phyloP scores from a whole-genome alignment of 2,888 invertebrate species.

The Diaperis boleti region DNA sequence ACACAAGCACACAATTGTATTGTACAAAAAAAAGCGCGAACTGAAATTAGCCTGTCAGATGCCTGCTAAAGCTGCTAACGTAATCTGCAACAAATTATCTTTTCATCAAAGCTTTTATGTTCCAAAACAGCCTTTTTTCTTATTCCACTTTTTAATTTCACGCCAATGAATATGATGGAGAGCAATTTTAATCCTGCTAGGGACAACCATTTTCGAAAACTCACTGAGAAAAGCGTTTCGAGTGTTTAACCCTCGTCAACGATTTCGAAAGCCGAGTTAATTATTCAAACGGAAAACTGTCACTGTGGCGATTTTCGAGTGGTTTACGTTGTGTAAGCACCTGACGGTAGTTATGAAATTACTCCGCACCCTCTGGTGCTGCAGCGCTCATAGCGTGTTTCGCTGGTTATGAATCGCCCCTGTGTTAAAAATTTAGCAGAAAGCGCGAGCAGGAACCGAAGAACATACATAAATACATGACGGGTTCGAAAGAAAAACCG shows the following conservation, averaged over 20 bases:
- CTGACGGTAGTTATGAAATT: slow-evolving; percentile 9
- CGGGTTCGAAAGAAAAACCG: neutral
- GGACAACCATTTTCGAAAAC: neutral
- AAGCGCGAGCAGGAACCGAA: neutral
- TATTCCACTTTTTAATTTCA: too few species aligned
- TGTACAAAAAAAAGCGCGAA: too few species aligned
- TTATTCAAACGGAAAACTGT: slow-evolving; percentile 12
- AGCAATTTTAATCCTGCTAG: neutral
- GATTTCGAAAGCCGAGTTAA: slow-evolving; percentile 3
- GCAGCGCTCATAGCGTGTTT: neutral
- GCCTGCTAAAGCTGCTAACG: too few species aligned
- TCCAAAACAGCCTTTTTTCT: too few species aligned
- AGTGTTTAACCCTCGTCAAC: neutral
- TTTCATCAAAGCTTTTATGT: too few species aligned
- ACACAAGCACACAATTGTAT: too few species aligned
- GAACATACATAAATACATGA: neutral
- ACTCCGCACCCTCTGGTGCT: neutral
- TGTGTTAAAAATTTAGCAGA: neutral
- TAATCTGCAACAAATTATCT: too few species aligned
- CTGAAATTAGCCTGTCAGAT: too few species aligned
- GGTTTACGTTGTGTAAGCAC: slow-evolving; percentile 9
- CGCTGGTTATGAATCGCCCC: neutral
- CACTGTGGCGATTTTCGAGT: slow-evolving; percentile 11
- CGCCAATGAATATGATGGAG: neutral
- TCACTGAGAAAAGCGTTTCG: neutral